phyloP scores from a whole-genome alignment of 2,888 invertebrate species.

The Idaea biselata region DNA sequence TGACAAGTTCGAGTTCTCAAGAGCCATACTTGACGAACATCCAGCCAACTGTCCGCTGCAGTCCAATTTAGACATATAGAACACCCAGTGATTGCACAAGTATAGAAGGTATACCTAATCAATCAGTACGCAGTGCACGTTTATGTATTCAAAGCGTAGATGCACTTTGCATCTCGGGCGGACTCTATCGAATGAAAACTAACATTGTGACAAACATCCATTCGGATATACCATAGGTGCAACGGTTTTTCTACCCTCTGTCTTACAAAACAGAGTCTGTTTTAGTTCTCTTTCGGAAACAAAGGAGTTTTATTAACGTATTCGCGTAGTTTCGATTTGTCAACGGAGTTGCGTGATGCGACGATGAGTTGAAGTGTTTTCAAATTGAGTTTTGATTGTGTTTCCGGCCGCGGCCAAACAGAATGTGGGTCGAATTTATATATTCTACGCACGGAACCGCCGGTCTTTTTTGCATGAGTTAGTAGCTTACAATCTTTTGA shows the following conservation, averaged over 20 bases:
- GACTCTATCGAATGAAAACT: constrained; percentile 29
- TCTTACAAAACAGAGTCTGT: not conserved
- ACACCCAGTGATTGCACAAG: not conserved
- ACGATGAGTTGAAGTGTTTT: constrained; percentile 64
- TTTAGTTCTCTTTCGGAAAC: constrained; percentile 6
- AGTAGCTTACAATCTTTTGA: constrained; percentile 7
- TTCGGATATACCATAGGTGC: constrained; percentile 7
- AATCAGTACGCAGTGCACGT: constrained; percentile 45
- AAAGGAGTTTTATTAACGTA: constrained; percentile 20
- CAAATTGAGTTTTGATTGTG: constrained; percentile 71
- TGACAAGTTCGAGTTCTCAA: not conserved
- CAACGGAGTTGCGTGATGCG: constrained; percentile 50
- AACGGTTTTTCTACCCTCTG: constrained; percentile 11
- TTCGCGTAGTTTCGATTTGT: constrained; percentile 44
- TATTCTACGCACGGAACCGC: constrained; percentile 60
- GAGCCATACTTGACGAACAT: not conserved
- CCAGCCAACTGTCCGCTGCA: not conserved
- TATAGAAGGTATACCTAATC: constrained; percentile 27
- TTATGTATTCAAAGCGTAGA: constrained; percentile 34
- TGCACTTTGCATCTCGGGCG: constrained; percentile 34
- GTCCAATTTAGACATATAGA: not conserved
- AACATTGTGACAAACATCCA: constrained; percentile 16
- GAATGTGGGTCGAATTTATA: constrained; percentile 59
- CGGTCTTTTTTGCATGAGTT: constrained; percentile 37
- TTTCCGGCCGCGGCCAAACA: constrained; percentile 53